Evolutionary conservation across 2,888 invertebrate genomes (phyloP).

Genomic region (Chaetogeoica ovagalla): DNA sequence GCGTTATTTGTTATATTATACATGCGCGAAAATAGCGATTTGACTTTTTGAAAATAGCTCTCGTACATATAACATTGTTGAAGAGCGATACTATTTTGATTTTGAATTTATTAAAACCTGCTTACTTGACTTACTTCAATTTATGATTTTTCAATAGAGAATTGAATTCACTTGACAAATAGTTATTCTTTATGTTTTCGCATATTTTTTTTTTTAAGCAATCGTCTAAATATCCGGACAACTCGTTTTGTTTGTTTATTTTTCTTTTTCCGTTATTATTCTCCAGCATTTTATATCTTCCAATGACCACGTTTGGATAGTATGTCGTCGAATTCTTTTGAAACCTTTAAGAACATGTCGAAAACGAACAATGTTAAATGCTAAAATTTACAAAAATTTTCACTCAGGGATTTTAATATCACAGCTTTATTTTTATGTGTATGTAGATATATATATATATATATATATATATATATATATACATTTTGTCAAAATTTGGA

Average conservation of each 20-base stretch:
- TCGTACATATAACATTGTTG: too few species aligned
- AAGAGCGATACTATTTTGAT: too few species aligned
- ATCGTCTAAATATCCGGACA: slow-evolving; percentile 10
- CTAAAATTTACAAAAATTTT: too few species aligned
- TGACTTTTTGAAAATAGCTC: too few species aligned
- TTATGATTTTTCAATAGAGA: slow-evolving; percentile 7
- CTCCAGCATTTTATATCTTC: slow-evolving; percentile 7
- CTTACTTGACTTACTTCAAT: slow-evolving; percentile 1
- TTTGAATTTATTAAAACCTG: too few species aligned
- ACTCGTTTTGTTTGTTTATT: not conserved
- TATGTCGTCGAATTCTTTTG: slow-evolving; percentile 26
- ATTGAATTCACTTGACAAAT: slow-evolving; percentile 18
- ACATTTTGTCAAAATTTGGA: too few species aligned
- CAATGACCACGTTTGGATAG: not conserved
- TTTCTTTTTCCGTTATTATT: not conserved
- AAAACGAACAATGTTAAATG: not conserved
- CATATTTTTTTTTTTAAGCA: slow-evolving; percentile 42
- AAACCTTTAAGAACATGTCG: not conserved
- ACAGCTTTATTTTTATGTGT: too few species aligned
- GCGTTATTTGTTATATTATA: too few species aligned
- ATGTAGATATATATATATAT: too few species aligned
- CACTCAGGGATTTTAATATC: too few species aligned
- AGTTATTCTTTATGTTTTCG: slow-evolving; percentile 27
- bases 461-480: too few species aligned
- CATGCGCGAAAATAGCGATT: too few species aligned